Base-by-base conservation (phyloP, 2,113 vertebrate species). In the Nymphicus hollandicus region DNA sequence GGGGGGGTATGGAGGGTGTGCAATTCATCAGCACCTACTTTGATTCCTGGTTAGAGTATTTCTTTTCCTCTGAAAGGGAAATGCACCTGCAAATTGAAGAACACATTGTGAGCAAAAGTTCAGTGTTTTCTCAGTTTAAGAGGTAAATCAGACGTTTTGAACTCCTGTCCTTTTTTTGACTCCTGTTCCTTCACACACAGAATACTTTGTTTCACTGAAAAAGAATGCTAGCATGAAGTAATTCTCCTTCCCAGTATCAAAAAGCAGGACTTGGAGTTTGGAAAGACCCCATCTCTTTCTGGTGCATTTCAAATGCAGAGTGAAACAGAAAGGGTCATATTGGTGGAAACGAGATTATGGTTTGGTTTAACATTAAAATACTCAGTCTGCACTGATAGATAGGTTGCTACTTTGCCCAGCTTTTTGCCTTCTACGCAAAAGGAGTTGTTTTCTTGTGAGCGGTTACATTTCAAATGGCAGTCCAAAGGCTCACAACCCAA, bases 1-100 rank as follows among this genome's bases (percentile, higher is more conserved):
- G 9, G 11, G 1, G 2, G 2, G 3, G 7, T 3, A 12, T 5
- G 7, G 1, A 2, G n/a, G 58, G n/a, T 37, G 58, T 61, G 58
- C 10, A 46, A 10, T 63, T 80, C 28, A 17, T 60, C 20, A 82
- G 20, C 31, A 41, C 17, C 18, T 31, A 0, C 52, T 27, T 28
- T 73, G 37, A 58, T 64, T 72, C 65, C 43, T 85, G 10, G 5
- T 73, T 81, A 46, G 25, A 55, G 23, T 60, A 6, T 52, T 58
- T n/a, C 74, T 44, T 72, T 68, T 9, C 56, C 64, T 77, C 69
- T 53, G 66, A 87, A 47, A 60, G 20, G 3, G 11, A 4, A 63
- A 41, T 52, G 10, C 17, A 52, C 18, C 11, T 44, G 31, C 20
- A 76, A 80, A 33, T 52, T 68, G 17, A 73, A 73, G 55, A 65